Base-by-base conservation (phyloP, 2,888 invertebrate species). In the Zele albiditarsus region DNA sequence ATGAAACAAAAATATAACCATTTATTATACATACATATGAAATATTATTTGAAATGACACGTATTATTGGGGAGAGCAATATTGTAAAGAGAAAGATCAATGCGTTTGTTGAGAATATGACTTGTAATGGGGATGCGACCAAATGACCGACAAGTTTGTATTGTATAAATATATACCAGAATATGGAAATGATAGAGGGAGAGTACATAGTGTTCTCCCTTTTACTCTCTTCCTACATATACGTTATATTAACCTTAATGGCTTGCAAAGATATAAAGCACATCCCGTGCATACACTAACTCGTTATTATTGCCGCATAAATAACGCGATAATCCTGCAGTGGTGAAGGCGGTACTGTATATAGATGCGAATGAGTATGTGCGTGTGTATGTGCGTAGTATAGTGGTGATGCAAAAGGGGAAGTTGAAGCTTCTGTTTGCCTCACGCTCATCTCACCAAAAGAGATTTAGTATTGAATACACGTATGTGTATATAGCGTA, bases 241-340 rank as follows among this genome's bases (percentile, higher is more conserved):
- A 80, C 84, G 84, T 85, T 87, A 86, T 88, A 87, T 88, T 88
- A 88, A 87, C 89, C 88, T 87, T 89, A 89, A 89, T 87, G 89
- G 87, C 83, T 87, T 82, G 85, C 87, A 83, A 86, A 85, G 85
- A 86, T 86, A 88, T 89, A 89, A 89, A 89, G 88, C 88, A 88
- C 88, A 89, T 87, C 88, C 88, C 85, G 87, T 87, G 88, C 87
- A 86, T 87, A 87, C 81, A 86, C 85, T 87, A 88, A 87, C 87
- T 89, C 88, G 88, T 88, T 88, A 89, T 89, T 89, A 89, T 89
- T 88, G 86, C 87, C 86, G 86, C 86, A 89, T 89, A 89, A 89
- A 89, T 88, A 88, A 88, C 88, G 84, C 83, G 89, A 88, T 89
- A 88, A 89, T 89, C 88, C 87, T 80, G 81, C 81, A 80, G 82